A percentile compares a stretch with the other conserved stretches of the same genome.
phyloP scores from a whole-genome alignment of 2,888 invertebrate genomes.

The Hypsopygia costalis region DNA sequence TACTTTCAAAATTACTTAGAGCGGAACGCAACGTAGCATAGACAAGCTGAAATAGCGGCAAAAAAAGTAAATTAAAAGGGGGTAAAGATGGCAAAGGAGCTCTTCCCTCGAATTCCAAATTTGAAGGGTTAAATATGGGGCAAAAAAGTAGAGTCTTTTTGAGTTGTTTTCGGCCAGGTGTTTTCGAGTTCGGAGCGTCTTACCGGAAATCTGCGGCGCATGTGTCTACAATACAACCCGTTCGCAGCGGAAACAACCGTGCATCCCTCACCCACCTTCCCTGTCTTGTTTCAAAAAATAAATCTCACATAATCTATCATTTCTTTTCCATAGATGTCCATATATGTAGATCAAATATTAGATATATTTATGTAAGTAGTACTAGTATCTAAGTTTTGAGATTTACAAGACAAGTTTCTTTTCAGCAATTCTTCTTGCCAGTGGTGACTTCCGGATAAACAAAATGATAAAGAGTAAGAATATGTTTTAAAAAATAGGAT shows the following conservation, averaged over 20 bases:
- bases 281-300: conserved; percentile 49
- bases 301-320: no score
- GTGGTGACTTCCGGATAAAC: no score
- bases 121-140: conserved; percentile 57
- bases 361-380: no score
- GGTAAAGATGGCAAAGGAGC: conserved; percentile 42
- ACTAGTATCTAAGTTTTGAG: no score
- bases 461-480: no score
- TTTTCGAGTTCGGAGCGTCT: conserved; percentile 53
- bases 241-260: conserved; percentile 65
- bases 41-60: conserved; percentile 45
- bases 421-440: no score
- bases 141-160: conserved; percentile 56
- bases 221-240: conserved; percentile 70
- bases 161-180: conserved; percentile 69
- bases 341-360: no score
- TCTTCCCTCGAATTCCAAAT: conserved; percentile 52
- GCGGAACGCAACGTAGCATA: conserved; percentile 39
- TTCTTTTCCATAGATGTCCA: no score
- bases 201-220: conserved; percentile 76
- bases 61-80: conserved; percentile 41
- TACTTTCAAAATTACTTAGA: conserved; percentile 32
- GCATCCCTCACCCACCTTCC: conserved; percentile 58
- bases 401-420: no score
- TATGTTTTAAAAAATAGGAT: no score